These are phyloP conservation scores for Sciurus niger DNA, from an alignment of 2,113 vertebrate genomes.

Conservation along the genomic window DNA sequence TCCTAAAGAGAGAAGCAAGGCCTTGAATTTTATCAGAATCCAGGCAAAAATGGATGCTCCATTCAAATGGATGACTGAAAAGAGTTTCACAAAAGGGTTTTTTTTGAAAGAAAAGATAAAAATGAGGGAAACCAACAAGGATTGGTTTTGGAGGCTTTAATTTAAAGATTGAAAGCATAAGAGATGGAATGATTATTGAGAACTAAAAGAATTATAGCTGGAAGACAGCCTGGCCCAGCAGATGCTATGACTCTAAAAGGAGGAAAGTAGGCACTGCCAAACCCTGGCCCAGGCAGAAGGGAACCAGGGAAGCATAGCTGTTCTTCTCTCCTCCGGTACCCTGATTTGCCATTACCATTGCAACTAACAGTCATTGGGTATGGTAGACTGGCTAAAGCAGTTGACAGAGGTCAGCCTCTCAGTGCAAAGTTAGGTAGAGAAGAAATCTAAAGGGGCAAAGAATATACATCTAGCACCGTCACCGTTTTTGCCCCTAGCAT, in stretches of 20 bases:
- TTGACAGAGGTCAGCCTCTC: neutral
- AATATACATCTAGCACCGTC: neutral
- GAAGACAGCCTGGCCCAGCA: neutral
- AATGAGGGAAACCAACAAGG: neutral
- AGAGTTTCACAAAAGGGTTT: neutral
- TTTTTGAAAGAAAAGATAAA: neutral
- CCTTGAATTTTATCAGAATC: neutral
- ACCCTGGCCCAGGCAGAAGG: neutral
- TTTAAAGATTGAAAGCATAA: neutral
- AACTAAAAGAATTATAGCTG: neutral
- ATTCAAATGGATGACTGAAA: neutral
- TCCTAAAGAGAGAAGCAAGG: neutral
- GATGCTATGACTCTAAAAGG: neutral
- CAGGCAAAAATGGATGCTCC: neutral
- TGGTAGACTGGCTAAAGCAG: neutral
- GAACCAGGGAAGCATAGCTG: neutral
- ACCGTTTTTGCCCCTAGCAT: neutral
- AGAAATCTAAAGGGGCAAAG: neutral
- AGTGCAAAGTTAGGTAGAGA: neutral
- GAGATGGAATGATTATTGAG: neutral
- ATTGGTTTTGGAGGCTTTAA: neutral
- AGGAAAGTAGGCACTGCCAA: neutral
- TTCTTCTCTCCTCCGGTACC: neutral
- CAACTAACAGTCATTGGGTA: neutral
- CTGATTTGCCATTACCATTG: neutral